Evolutionary conservation across 2,113 vertebrate genomes (phyloP).

Genomic region (Emydura subglobosa): DNA sequence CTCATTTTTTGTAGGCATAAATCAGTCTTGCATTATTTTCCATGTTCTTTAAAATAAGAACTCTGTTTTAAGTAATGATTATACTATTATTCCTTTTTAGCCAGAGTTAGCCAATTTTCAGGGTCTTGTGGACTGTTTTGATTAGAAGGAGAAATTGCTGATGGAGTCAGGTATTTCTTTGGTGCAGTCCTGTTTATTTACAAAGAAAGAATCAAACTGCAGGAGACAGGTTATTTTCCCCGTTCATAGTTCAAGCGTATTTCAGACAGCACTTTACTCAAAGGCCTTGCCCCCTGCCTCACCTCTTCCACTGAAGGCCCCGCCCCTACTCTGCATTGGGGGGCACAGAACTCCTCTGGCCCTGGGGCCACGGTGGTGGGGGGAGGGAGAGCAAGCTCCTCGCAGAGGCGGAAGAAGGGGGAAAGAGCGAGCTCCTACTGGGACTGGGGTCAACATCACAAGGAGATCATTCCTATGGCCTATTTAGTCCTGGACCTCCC

Average conservation of each 20-base stretch:
- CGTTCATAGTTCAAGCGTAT: neutral
- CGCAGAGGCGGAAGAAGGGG: too few species aligned
- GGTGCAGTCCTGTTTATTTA: conserved; percentile 2
- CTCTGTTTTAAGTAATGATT: conserved; percentile 36
- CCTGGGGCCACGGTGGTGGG: too few species aligned
- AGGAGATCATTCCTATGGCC: neutral
- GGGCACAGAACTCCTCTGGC: too few species aligned
- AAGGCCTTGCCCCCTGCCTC: neutral
- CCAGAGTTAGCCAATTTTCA: neutral
- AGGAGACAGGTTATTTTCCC: neutral
- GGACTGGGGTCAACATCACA: neutral
- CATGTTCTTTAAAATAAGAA: conserved; percentile 59
- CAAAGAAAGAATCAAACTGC: neutral
- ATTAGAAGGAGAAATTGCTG: neutral
- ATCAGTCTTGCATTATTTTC: conserved; percentile 53
- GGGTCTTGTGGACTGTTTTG: neutral
- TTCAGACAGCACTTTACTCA: neutral
- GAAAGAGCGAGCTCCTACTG: too few species aligned
- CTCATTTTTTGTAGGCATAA: conserved; percentile 42
- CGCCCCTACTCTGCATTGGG: too few species aligned
- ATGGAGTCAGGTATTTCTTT: neutral
- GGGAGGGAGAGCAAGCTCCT: too few species aligned
- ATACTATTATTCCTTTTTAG: conserved; percentile 21
- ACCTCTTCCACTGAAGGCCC: too few species aligned
- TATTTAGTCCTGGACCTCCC: neutral